A percentile compares a stretch with the other conserved stretches of the same genome.
Conservation (phyloP, 2,797 vertebrate species). For the Cyclopterus lumpus region DNA sequence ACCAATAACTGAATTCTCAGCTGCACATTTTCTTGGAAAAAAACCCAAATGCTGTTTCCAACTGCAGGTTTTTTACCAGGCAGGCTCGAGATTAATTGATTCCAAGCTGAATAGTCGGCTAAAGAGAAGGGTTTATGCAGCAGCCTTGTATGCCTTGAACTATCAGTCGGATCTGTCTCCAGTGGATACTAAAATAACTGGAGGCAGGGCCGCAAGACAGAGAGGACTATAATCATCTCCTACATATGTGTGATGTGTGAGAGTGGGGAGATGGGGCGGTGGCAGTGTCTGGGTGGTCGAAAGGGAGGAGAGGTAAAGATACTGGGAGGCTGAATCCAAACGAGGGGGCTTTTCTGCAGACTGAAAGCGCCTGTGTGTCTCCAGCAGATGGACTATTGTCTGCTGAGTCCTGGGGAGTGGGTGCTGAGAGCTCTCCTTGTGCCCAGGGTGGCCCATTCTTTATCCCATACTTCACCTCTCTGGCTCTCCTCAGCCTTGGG, state of each 20-base stretch:
- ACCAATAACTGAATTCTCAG: conserved; percentile 61
- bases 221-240: conserved; percentile 81
- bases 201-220: conserved; percentile 76
- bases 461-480: conserved; percentile 74
- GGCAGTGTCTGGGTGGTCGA: conserved; percentile 86
- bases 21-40: conserved; percentile 47
- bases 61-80: conserved; percentile 64
- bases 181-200: conserved; percentile 76
- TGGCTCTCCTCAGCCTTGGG: conserved; percentile 53
- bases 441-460: conserved; percentile 73
- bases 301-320: conserved; percentile 71
- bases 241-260: conserved; percentile 72
- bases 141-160: conserved; percentile 71
- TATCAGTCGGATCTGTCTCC: conserved; percentile 74
- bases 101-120: conserved; percentile 69
- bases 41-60: conserved; percentile 56
- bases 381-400: conserved; percentile 87
- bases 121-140: conserved; percentile 73
- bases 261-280: conserved; percentile 67
- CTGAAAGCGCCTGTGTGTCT: conserved; percentile 76
- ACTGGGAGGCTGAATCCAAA: conserved; percentile 77
- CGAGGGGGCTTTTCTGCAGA: conserved; percentile 71
- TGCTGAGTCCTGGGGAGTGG: conserved; percentile 76
- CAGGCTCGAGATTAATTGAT: conserved; percentile 76
- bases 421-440: conserved; percentile 67